A percentile compares a stretch with the other conserved stretches of the same genome.
phyloP scores from a whole-genome alignment of 2,113 vertebrate species.

The Elephas maximus region DNA sequence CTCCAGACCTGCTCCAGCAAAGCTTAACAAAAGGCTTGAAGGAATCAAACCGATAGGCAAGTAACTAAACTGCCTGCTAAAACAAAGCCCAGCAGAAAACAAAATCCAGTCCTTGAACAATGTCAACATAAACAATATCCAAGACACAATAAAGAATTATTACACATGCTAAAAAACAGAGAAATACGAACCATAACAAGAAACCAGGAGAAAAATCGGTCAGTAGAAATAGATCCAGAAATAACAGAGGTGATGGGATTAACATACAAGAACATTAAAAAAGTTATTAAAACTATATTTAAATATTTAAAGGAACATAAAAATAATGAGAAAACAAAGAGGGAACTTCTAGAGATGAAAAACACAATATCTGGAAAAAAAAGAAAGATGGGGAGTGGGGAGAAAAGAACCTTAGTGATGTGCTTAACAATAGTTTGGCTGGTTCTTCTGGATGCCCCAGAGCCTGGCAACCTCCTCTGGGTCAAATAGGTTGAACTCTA shows the following conservation, averaged over 20 bases:
- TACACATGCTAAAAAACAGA: not conserved
- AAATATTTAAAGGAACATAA: not conserved
- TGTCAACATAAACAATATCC: not conserved
- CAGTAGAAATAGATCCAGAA: not conserved
- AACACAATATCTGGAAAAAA: not conserved
- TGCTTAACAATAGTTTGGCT: not conserved
- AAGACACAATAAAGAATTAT: not conserved
- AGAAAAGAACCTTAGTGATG: not conserved
- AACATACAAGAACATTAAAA: not conserved
- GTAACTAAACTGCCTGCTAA: not conserved
- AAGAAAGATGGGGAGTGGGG: accelerated
- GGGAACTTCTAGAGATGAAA: not conserved
- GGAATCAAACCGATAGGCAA: not conserved
- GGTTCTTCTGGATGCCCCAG: no score
- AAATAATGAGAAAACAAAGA: not conserved
- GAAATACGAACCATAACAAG: not conserved
- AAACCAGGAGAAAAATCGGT: not conserved
- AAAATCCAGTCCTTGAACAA: not conserved
- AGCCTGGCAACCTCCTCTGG: no score
- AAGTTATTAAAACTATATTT: not conserved
- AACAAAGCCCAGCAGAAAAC: not conserved
- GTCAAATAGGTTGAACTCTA: no score
- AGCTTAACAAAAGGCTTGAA: not conserved
- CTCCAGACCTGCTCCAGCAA: not conserved
- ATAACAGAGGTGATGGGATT: not conserved